Conservation (phyloP, 2,888 invertebrate genomes). For the Strigamia transsilvanica region DNA sequence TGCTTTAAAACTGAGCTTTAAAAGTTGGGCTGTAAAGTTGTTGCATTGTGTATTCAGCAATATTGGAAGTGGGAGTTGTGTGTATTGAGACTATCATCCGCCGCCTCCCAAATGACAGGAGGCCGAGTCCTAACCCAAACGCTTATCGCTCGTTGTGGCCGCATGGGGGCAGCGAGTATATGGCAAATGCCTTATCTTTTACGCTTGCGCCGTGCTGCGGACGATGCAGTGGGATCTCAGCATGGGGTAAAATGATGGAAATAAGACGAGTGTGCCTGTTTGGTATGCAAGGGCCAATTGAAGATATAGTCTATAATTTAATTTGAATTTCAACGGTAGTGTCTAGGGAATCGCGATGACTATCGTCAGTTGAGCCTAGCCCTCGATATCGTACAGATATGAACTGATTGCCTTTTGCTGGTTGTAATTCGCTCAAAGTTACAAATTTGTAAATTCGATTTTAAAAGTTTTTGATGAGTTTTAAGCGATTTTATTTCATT, state of each 20-base stretch:
- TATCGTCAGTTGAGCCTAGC: neutral
- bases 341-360: neutral
- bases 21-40: conserved; percentile 43
- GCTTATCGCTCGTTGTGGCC: conserved; percentile 48
- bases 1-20: conserved; percentile 38
- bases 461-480: neutral
- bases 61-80: conserved; percentile 44
- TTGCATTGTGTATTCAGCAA: conserved; percentile 49
- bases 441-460: neutral
- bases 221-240: conserved; percentile 1
- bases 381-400: neutral
- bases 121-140: conserved; percentile 49
- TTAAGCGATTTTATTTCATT: neutral
- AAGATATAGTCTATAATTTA: conserved; percentile 37
- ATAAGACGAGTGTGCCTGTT: conserved; percentile 4
- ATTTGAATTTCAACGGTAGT: conserved; percentile 43
- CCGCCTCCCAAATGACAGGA: conserved; percentile 49
- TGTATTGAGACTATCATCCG: conserved; percentile 48
- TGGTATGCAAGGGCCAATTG: conserved; percentile 35
- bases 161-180: conserved; percentile 49
- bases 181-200: conserved; percentile 47
- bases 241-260: conserved; percentile 28
- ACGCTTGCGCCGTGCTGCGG: conserved; percentile 4
- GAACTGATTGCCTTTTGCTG: neutral
- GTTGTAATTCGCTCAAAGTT: neutral